A percentile compares a stretch with the other conserved stretches of the same genome.
Evolutionary conservation across 2,113 vertebrate genomes (phyloP).

Genomic region (Sakesphorus luctuosus): DNA sequence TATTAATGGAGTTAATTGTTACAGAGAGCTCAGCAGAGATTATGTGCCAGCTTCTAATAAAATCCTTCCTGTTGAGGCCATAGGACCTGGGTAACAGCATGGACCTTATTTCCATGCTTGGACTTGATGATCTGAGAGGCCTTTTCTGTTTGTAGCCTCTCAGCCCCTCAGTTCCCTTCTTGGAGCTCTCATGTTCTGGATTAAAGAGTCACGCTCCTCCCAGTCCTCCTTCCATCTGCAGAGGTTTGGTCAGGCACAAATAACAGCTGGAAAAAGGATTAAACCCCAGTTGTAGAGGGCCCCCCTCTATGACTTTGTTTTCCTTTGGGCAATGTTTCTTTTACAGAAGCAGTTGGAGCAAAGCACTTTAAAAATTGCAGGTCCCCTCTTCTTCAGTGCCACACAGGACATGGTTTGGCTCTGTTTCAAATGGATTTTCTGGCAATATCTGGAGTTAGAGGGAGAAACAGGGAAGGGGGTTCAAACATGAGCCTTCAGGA

Average conservation of each 20-base stretch:
- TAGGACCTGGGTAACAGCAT: background rate
- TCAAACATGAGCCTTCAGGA: background rate
- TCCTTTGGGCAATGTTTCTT: background rate
- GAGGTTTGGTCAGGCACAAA: background rate
- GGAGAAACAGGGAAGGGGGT: background rate
- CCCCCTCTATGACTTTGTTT: background rate
- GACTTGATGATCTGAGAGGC: background rate
- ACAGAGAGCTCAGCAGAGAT: background rate
- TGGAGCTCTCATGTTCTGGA: rapidly evolving
- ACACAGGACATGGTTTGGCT: background rate
- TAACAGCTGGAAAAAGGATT: background rate
- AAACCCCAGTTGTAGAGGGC: background rate
- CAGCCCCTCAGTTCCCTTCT: background rate
- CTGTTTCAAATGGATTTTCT: background rate
- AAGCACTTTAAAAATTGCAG: background rate
- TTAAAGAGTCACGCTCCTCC: background rate
- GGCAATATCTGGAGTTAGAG: background rate
- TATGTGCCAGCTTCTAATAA: background rate
- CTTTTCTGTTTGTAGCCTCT: background rate
- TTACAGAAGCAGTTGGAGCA: background rate
- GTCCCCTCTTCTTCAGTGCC: background rate
- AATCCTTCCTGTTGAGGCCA: background rate
- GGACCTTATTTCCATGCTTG: background rate
- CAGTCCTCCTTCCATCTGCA: background rate
- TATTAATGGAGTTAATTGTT: background rate